Evolutionary conservation across 2,113 vertebrate species (phyloP).

Genomic region (Epinephelus moara): DNA sequence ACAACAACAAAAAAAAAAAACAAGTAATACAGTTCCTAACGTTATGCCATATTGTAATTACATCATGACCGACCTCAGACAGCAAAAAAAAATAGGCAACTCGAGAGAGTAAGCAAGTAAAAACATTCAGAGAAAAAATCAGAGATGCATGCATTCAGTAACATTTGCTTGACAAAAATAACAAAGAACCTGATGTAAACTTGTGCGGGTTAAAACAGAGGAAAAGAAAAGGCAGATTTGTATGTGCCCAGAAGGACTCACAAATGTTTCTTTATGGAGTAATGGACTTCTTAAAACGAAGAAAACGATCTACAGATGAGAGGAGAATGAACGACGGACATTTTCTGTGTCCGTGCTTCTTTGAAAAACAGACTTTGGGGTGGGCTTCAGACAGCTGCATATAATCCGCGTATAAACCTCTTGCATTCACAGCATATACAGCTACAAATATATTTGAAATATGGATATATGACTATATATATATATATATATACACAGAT

Average conservation of each 20-base stretch:
- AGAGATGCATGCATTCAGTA: constrained; percentile 84
- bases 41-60: constrained; percentile 48
- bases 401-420: constrained; percentile 74
- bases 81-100: constrained; percentile 42
- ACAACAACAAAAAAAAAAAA: constrained; percentile 3
- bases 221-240: constrained; percentile 49
- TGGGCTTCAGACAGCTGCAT: constrained; percentile 63
- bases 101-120: constrained; percentile 51
- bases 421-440: constrained; percentile 79
- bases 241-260: constrained; percentile 19
- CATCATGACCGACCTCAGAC: constrained; percentile 51
- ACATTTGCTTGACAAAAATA: constrained; percentile 79
- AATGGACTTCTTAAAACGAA: constrained; percentile 50
- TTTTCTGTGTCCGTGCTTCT: constrained; percentile 47
- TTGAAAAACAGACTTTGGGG: constrained; percentile 34
- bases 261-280: constrained; percentile 34
- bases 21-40: neutral
- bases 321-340: constrained; percentile 24
- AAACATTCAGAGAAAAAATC: constrained; percentile 47
- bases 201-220: constrained; percentile 56
- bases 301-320: constrained; percentile 19
- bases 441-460: constrained; percentile 79
- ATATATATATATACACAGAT: constrained; percentile 55
- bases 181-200: constrained; percentile 59
- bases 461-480: constrained; percentile 51